phyloP scores from a whole-genome alignment of 2,797 vertebrate genomes.

The Macropus fuliginosus region DNA sequence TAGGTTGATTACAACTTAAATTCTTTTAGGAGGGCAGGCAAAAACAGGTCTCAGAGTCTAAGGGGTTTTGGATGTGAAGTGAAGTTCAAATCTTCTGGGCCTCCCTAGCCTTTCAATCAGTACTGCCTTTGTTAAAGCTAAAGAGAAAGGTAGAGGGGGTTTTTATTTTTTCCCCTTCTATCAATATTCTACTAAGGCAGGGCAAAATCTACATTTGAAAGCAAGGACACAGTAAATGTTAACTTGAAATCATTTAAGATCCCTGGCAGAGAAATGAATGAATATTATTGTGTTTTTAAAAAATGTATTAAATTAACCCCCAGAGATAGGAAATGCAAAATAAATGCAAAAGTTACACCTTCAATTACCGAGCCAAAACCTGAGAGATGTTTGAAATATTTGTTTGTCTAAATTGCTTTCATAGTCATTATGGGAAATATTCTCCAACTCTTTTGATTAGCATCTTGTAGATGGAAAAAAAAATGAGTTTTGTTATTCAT shows the following conservation, averaged over 20 bases:
- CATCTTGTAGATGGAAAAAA: constrained; percentile 61
- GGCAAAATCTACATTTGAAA: constrained; percentile 89
- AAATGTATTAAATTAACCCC: constrained; percentile 84
- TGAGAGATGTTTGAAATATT: constrained; percentile 81
- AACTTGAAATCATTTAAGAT: constrained; percentile 86
- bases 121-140: background rate
- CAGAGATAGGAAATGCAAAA: constrained; percentile 83
- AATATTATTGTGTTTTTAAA: constrained; percentile 82
- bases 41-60: constrained; percentile 40
- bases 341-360: constrained; percentile 84
- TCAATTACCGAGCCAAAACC: constrained; percentile 82
- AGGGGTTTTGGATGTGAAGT: background rate
- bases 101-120: constrained; percentile 20
- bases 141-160: background rate
- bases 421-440: constrained; percentile 74
- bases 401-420: constrained; percentile 82
- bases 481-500: constrained; percentile 70
- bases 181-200: constrained; percentile 73
- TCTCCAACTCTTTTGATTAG: constrained; percentile 79
- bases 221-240: constrained; percentile 87
- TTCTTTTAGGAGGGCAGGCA: background rate
- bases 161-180: constrained; percentile 71
- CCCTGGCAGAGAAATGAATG: constrained; percentile 86
- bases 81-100: constrained; percentile 39
- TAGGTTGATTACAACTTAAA: constrained; percentile 41